A percentile compares a stretch with the other conserved stretches of the same genome.
phyloP scores from a whole-genome alignment of 2,797 vertebrate species.

The Falco biarmicus region DNA sequence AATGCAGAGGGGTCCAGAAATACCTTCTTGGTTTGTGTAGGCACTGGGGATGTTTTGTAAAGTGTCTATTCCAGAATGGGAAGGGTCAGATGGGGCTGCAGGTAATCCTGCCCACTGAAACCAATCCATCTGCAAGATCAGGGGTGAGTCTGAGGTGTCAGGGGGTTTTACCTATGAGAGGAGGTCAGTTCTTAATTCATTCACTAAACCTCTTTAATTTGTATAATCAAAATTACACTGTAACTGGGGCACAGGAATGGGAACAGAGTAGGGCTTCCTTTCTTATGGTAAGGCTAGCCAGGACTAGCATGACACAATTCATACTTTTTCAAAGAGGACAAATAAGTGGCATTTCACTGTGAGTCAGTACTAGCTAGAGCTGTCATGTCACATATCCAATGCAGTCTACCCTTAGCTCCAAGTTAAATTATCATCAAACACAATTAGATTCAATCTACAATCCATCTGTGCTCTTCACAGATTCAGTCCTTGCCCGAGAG shows the following conservation, averaged over 20 bases:
- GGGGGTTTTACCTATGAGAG: background rate
- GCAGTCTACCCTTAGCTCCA: background rate
- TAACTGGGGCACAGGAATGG: background rate
- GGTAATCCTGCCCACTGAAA: background rate
- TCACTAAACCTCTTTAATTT: slow-evolving; percentile 17
- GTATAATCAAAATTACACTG: background rate
- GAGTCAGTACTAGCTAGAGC: slow-evolving; percentile 3
- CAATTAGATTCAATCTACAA: background rate
- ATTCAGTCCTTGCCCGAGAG: background rate
- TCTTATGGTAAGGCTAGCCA: background rate
- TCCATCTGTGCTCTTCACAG: background rate
- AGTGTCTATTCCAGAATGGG: slow-evolving; percentile 10
- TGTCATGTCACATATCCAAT: background rate
- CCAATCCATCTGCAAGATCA: background rate
- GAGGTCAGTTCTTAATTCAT: slow-evolving; percentile 8
- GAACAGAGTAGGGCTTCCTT: background rate
- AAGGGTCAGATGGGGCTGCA: background rate
- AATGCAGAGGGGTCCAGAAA: slow-evolving; percentile 28
- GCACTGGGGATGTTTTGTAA: slow-evolving; percentile 52
- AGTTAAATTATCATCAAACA: background rate
- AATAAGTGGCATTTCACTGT: background rate
- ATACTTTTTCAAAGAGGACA: background rate
- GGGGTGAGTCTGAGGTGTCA: background rate
- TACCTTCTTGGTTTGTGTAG: slow-evolving; percentile 35
- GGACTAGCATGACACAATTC: background rate